phyloP scores from a whole-genome alignment of 2,113 vertebrate genomes.

The Girardinichthys multiradiatus region DNA sequence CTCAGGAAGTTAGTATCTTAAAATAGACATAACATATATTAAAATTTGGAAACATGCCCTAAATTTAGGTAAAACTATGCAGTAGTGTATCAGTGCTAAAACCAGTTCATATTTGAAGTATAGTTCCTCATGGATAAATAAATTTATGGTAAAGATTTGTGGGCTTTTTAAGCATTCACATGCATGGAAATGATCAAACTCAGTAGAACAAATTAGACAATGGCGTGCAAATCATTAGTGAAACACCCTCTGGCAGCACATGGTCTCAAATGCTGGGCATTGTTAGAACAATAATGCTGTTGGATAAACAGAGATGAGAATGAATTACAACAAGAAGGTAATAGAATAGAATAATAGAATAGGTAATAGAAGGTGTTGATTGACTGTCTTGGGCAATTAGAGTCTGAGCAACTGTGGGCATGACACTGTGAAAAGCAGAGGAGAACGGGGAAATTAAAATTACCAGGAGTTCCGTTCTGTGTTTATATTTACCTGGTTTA shows the following conservation, averaged over 20 bases:
- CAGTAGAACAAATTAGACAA: slow-evolving; percentile 30
- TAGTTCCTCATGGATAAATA: neutral
- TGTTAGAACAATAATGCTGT: slow-evolving; percentile 49
- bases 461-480: no score
- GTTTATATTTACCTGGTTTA: no score
- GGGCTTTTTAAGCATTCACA: neutral
- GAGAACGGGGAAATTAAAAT: slow-evolving; percentile 65
- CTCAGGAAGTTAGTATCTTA: no score
- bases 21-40: no score
- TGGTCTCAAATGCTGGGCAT: slow-evolving; percentile 44
- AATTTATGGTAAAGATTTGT: neutral
- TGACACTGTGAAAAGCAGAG: slow-evolving; percentile 57
- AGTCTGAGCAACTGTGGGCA: no score
- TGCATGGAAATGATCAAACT: neutral
- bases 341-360: no score
- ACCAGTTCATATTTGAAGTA: neutral
- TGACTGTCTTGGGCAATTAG: slow-evolving; percentile 51
- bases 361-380: slow-evolving; percentile 54
- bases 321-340: slow-evolving; percentile 22
- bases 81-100: no score
- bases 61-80: no score
- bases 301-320: slow-evolving; percentile 39
- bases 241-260: slow-evolving; percentile 30
- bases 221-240: slow-evolving; percentile 50
- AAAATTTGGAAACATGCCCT: no score